These are phyloP conservation scores for Cygnus buccinator DNA, from an alignment of 2,113 vertebrate species.

Conservation along the genomic window DNA sequence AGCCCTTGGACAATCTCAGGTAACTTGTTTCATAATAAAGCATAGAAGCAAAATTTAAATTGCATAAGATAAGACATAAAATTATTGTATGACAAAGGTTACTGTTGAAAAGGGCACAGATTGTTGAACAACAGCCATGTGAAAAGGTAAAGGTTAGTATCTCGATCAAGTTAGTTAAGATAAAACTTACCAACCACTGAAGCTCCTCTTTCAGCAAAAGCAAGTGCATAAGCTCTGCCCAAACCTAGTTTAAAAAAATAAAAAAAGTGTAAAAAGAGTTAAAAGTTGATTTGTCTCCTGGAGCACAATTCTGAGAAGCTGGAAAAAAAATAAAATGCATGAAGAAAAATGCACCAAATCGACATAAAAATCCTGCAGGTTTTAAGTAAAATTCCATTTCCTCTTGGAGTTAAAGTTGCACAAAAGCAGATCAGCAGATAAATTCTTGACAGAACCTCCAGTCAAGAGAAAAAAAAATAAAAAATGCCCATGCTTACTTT, in stretches of 20 bases:
- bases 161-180: neutral
- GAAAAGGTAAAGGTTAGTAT: constrained; percentile 42
- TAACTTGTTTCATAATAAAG: neutral
- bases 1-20: neutral
- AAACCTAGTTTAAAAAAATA: constrained; percentile 79
- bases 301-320: neutral
- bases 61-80: constrained; percentile 19
- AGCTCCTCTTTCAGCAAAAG: constrained; percentile 95
- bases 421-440: neutral
- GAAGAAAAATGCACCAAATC: neutral
- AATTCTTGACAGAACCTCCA: neutral
- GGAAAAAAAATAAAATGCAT: neutral
- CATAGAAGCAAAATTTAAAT: constrained; percentile 26
- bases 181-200: constrained; percentile 89
- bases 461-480: neutral
- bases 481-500: neutral
- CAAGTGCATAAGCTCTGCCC: constrained; percentile 92
- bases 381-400: neutral
- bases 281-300: neutral
- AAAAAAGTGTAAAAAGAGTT: neutral
- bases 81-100: constrained; percentile 37
- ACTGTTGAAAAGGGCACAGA: constrained; percentile 2
- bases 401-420: neutral
- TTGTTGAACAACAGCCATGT: neutral
- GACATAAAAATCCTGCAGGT: neutral